Evolutionary conservation across 2,888 invertebrate genomes (phyloP), one percentile per base, ranked within the genome.

Genomic region (Hyles lineata): DNA sequence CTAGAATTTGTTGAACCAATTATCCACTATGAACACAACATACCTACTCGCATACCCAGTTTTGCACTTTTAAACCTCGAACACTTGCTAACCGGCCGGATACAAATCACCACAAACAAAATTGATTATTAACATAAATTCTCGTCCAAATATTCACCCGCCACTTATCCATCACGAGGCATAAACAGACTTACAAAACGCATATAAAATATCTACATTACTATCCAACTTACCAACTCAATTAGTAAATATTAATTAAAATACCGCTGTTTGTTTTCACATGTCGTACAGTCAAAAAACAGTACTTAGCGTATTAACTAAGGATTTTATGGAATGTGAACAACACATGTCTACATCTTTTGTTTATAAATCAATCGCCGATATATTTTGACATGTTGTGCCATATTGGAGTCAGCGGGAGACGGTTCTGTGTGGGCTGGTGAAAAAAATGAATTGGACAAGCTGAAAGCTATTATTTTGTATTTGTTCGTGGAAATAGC

Each of bases 351-450:
- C 3, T 21, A 15, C 35, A 9, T 43, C 61, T 15, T 61, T 25
- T 25, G 25, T 55, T 70, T 83, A 83, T 83, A 83, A 83, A 77
- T 78, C 79, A 43, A 61, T 80, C 67, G 71, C 79, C 15, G 43
- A 43, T 74, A 75, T 79, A 79, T 82, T 84, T 81, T 82, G 83
- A 83, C 83, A 83, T 79, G 9, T 76, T 78, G 80, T 82, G 84
- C 85, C 86, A 86, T 86, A 77, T 85, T 84, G 81, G 72, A 78
- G 77, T 70, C 78, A 74, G 81, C 82, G 77, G 79, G 74, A 76
- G 77, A 59, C 58, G 78, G 35, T 72, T 79, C 74, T 86, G 89
- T 89, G 90, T 89, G 89, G 90, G 87, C 89, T 74, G 62, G 58
- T 43, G 61, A 63, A 71, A 74, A 73, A 74, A 72, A 70, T 35